A percentile compares a stretch with the other conserved stretches of the same genome.
Conservation (phyloP, 2,888 invertebrate genomes). For the Prionchulus punctatus region DNA sequence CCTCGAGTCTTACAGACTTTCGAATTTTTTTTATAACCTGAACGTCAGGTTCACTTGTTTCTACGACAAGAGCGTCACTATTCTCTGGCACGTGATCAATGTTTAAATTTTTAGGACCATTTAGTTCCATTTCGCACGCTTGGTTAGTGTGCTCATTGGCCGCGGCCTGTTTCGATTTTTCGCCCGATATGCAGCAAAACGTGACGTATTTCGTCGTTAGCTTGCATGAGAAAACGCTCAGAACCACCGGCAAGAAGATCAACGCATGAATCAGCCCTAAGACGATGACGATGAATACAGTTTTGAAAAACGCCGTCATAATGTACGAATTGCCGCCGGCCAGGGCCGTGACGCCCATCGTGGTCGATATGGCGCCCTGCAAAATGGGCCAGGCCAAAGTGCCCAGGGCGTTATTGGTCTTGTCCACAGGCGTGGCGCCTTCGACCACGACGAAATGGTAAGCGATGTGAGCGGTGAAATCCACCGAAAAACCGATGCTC, state of each 20-base stretch:
- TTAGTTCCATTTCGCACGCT: no score
- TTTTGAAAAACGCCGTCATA: slow-evolving; percentile 87
- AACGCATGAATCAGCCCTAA: slow-evolving; percentile 83
- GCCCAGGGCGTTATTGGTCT: slow-evolving; percentile 63
- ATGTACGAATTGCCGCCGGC: slow-evolving; percentile 80
- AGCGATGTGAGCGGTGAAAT: slow-evolving; percentile 65
- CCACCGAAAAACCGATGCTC: slow-evolving; percentile 91
- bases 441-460: slow-evolving; percentile 26
- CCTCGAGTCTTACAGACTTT: no score
- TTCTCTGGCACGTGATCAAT: no score
- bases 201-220: no score
- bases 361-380: slow-evolving; percentile 75
- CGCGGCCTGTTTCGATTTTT: no score
- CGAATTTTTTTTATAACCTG: no score
- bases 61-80: no score
- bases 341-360: slow-evolving; percentile 67
- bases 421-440: slow-evolving; percentile 41
- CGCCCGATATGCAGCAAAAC: no score
- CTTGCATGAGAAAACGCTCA: slow-evolving; percentile 33
- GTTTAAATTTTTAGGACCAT: no score
- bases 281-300: slow-evolving; percentile 75
- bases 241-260: slow-evolving; percentile 56
- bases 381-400: slow-evolving; percentile 72
- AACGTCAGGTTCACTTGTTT: no score
- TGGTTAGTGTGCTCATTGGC: no score